Evolutionary conservation across 2,113 vertebrate genomes (phyloP).

Genomic region (Halcyon senegalensis): DNA sequence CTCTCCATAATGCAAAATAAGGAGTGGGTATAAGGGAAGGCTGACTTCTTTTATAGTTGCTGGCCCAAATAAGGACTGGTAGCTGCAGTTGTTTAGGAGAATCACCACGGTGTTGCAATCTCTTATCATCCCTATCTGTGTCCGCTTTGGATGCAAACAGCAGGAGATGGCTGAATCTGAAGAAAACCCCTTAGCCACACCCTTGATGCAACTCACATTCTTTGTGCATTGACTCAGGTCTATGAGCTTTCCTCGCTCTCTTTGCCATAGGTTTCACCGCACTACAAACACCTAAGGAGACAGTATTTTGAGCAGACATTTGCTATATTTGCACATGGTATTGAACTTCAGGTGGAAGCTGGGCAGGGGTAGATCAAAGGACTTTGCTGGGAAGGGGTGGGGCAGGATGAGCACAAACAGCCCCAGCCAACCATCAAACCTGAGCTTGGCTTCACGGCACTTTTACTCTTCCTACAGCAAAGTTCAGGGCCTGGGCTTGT

Average conservation of each 20-base stretch:
- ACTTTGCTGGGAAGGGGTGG: neutral
- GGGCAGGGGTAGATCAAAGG: neutral
- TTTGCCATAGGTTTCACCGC: neutral
- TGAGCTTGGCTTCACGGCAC: neutral
- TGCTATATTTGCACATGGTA: neutral
- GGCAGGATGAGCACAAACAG: neutral
- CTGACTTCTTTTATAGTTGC: neutral
- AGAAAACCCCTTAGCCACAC: neutral
- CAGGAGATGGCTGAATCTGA: neutral
- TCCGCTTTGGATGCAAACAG: neutral
- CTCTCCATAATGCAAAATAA: neutral
- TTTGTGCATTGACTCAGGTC: neutral
- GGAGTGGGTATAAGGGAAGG: neutral
- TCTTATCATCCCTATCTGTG: neutral
- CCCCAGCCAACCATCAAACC: neutral
- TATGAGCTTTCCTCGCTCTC: neutral
- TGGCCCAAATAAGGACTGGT: neutral
- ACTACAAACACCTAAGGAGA: neutral
- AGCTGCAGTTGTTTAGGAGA: neutral
- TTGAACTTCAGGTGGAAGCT: neutral
- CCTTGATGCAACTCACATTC: slow-evolving; percentile 20
- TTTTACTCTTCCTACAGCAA: neutral
- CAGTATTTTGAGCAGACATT: neutral
- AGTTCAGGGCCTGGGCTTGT: neutral
- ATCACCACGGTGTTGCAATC: neutral